These are phyloP conservation scores for Euzophera pinguis DNA, from an alignment of 2,888 invertebrate genomes.

Conservation along the genomic window DNA sequence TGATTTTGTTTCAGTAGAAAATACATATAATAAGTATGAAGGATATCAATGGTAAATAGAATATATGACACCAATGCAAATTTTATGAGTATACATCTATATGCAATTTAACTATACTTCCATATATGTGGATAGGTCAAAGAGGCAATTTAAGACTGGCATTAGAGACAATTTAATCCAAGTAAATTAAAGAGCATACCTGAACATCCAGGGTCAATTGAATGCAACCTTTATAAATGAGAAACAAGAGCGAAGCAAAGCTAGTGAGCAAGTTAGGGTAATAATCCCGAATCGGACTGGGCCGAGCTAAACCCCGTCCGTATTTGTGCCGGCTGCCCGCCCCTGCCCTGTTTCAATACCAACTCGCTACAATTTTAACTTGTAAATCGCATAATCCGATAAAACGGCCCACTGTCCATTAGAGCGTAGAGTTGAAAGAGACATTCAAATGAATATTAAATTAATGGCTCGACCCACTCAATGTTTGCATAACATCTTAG, in stretches of 20 bases:
- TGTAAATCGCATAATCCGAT: conserved; percentile 71
- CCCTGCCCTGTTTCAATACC: conserved; percentile 55
- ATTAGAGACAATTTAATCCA: not conserved
- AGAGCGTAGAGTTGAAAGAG: conserved; percentile 44
- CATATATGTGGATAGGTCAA: not conserved
- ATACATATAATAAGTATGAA: too few relatives aligned
- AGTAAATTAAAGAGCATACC: conserved; percentile 13
- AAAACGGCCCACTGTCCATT: conserved; percentile 51
- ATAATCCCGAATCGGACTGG: conserved; percentile 22
- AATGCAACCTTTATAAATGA: conserved; percentile 25
- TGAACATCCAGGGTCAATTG: conserved; percentile 11
- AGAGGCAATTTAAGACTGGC: not conserved
- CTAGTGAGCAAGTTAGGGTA: conserved; percentile 21
- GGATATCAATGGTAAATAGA: too few relatives aligned
- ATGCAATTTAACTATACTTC: too few relatives aligned
- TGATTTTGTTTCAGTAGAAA: too few relatives aligned
- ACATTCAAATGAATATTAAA: conserved; percentile 31
- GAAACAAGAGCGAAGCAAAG: conserved; percentile 24
- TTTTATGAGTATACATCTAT: too few relatives aligned
- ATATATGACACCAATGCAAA: too few relatives aligned
- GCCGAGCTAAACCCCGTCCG: conserved; percentile 29
- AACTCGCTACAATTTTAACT: conserved; percentile 57
- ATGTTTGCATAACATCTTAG: too few relatives aligned
- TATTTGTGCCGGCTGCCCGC: conserved; percentile 49
- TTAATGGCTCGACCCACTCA: conserved; percentile 20